phyloP scores from a whole-genome alignment of 2,888 invertebrate species.

The Gandaritis pyraliata region DNA sequence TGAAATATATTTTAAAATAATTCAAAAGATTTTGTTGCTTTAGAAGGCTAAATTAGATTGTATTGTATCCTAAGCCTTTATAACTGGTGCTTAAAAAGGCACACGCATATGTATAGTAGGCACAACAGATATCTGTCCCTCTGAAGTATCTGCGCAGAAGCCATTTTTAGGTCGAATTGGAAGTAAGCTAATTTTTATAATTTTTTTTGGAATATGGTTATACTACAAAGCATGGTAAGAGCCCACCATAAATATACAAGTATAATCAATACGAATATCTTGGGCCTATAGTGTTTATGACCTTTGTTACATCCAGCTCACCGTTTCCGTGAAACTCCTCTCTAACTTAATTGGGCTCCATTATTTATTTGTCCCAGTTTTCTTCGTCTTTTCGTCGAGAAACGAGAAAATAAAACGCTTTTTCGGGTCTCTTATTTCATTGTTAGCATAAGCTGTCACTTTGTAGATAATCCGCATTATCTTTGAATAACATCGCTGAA shows the following conservation, averaged over 20 bases:
- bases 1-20: not conserved
- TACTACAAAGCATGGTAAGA: no score
- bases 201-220: no score
- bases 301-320: conserved; percentile 12
- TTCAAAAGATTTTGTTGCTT: no score
- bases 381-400: conserved; percentile 54
- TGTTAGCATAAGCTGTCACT: conserved; percentile 42
- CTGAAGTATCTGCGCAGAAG: no score
- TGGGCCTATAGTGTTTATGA: not conserved
- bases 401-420: conserved; percentile 60
- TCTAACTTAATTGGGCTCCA: conserved; percentile 67
- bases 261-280: not conserved
- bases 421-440: conserved; percentile 53
- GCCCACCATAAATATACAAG: no score
- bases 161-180: no score
- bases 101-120: no score
- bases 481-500: conserved; percentile 26
- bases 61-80: no score
- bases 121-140: no score
- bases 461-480: conserved; percentile 31
- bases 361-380: conserved; percentile 68
- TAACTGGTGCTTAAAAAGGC: no score
- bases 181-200: no score
- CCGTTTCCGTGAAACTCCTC: conserved; percentile 48
- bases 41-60: no score